Evolutionary conservation across 2,888 invertebrate genomes (phyloP), one percentile per base, ranked within the genome.

Genomic region (Protophormia terraenovae): DNA sequence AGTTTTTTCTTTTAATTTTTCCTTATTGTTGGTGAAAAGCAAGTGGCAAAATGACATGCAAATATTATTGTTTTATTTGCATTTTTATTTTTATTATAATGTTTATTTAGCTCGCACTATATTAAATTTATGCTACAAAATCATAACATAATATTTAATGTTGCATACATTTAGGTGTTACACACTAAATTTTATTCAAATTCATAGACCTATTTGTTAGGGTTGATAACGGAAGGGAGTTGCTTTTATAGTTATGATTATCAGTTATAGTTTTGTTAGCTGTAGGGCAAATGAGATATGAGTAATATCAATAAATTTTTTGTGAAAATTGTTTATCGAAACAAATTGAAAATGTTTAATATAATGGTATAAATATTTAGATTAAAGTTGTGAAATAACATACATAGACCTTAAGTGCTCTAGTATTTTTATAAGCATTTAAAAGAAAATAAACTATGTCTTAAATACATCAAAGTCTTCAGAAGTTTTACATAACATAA

Each of bases 21-120:
- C 5, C 45, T n/a, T 24, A 16, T 16, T 32, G 32, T 60, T 16
- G 6, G 5, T 47, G 22, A 50, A 35, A 14, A 32, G 6, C 45
- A 78, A 79, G 84, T 66, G 76, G 45, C 72, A 60, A 58, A 67
- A 62, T 80, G 66, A 80, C 80, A 80, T 77, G 72, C 84, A 72
- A 72, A 77, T 81, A 58, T 47, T 58, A 27, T 71, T 79, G 50
- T 71, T 84, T 81, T 62, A 78, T 80, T 80, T 73, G 72, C 66
- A 73, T 81, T 84, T 81, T 71, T 60, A 77, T 80, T 80, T 60
- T 77, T 77, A 77, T 73, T 66, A 12, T 67, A 35, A 72, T 76
- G 62, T 50, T 76, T 66, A 47, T 84, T 62, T 55, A 7, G 47
- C 47, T 77, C 29, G 77, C 62, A 55, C 64, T 29, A 14, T 55